Evolutionary conservation across 2,888 invertebrate genomes (phyloP), one percentile per base, ranked within the genome.

Genomic region (Caenorhabditis uteleia): DNA sequence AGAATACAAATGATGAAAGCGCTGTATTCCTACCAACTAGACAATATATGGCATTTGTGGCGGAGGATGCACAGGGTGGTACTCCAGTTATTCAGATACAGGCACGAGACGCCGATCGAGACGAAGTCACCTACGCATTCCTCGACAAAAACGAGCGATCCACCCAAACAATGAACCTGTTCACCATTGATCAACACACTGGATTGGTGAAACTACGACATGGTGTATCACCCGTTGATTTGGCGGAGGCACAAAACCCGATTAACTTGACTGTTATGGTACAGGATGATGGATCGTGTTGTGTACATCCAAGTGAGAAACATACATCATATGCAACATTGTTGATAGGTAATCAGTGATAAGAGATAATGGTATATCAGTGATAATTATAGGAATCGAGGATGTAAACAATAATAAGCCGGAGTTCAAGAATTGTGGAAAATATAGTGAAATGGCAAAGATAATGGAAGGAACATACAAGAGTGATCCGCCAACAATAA

Each of bases 261-360:
- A 85, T 85, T 64, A 80, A 79, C 5, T 85, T 98, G 57, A 97
- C 95, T 84, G 94, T 98, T 8, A 94, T 95, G 0, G 97, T 97
- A 2, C 89, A 92, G 87, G 98, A 98, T 83, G 97, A 98, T 84
- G 97, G 97, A 0, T 91, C 92, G 1, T 98, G 97, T 84, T 98
- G 97, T 84, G 57, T 40, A 20, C 67, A 61, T 33, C 44, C 61
- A 8, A 59, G 59, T n/a, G 50, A 44, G 5, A 42, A 43, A 0
- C 79, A 82, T 54, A 48, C 66, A 7, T 61, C 69, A 20, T 67
- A 47, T 6, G 82, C 80, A 7, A 78, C 64, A 1, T 74, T 82
- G 14, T 45, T 75, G 7, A 72, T 82, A 16, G 71, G 70, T 66
- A n/a, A n/a, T n/a, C n/a, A n/a, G n/a, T n/a, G n/a, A n/a, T n/a